These are phyloP conservation scores for Azorinus chamasolen DNA, from an alignment of 2,888 invertebrate species.

Conservation along the genomic window DNA sequence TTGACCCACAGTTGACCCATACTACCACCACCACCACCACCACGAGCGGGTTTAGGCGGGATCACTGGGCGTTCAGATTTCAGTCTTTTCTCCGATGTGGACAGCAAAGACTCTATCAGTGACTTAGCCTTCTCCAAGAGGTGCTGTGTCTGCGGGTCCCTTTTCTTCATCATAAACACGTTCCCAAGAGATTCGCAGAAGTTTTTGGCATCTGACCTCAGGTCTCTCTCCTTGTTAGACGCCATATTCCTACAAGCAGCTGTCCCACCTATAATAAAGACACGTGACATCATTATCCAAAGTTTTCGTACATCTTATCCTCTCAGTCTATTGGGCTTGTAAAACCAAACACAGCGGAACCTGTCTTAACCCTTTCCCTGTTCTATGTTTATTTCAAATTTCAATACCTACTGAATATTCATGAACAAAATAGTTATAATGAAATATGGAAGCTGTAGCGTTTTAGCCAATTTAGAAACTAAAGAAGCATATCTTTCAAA, in stretches of 20 bases:
- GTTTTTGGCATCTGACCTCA: constrained; percentile 77
- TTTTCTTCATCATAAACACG: constrained; percentile 79
- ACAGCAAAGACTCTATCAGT: constrained; percentile 70
- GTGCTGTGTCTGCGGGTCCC: constrained; percentile 80
- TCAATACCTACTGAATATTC: too few species aligned
- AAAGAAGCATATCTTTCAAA: too few species aligned
- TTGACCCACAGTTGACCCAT: constrained; percentile 84
- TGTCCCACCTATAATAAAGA: too few species aligned
- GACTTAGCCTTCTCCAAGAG: constrained; percentile 79
- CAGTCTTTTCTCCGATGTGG: constrained; percentile 63
- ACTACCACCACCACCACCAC: constrained; percentile 65
- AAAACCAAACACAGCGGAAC: too few species aligned
- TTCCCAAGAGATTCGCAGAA: constrained; percentile 79
- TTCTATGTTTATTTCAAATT: too few species aligned
- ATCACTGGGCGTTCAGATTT: constrained; percentile 56
- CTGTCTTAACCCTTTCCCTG: too few species aligned
- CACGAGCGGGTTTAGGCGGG: constrained; percentile 56
- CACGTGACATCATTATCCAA: too few species aligned
- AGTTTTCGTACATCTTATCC: too few species aligned
- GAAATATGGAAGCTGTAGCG: too few species aligned
- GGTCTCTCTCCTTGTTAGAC: constrained; percentile 68
- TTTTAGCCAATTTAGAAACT: too few species aligned
- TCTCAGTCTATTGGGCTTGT: too few species aligned
- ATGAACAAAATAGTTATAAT: too few species aligned
- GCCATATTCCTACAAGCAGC: constrained; percentile 30